Base-by-base conservation (phyloP, 2,113 vertebrate species). In the Neodontobutis hainanensis region DNA sequence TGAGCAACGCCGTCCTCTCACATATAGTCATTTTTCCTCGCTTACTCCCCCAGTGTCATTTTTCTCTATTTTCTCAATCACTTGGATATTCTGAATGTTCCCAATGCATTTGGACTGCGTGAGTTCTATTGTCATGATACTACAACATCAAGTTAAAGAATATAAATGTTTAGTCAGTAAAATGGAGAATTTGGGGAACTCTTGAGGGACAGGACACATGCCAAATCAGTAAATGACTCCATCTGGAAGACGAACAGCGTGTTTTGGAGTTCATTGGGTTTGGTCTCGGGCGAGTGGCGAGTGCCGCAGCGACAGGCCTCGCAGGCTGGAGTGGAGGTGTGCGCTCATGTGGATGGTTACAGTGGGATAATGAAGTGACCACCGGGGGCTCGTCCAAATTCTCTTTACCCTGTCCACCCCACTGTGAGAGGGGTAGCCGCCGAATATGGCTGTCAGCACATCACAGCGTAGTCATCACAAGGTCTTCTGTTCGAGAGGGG, bases 51-150 rank as follows among this genome's bases (percentile, higher is more conserved):
- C 79, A 48, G 70, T 85, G 82, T 87, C 80, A 88, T 92, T 90
- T 92, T 91, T 87, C 87, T 89, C 76, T 61, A 90, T 90, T 91
- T 91, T 81, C 73, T 82, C 77, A 65, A 73, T 70, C 16, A 65
- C 81, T 82, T 80, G 57, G 61, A 85, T 84, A 86, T 81, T 74
- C 75, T 77, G 75, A 84, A 88, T 72, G 69, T 78, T 86, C 82
- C 72, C 84, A 85, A 88, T 84, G 70, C 77, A 82, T 83, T 85
- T 84, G 62, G 74, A 85, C 81, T 56, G 73, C 77, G 75, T 88
- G 83, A 91, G 90, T 92, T 91, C 75, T 87, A 88, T 90, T 88
- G 88, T 89, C 86, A 73, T 86, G 87, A 85, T 80, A 88, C 84
- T 72, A 84, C 63, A 87, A 85, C 87, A 89, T 86, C 71, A 79